A percentile compares a stretch with the other conserved stretches of the same genome.
phyloP scores from a whole-genome alignment of 1,140 invertebrate genomes.

The Pseudomyrmex flavicornis region DNA sequence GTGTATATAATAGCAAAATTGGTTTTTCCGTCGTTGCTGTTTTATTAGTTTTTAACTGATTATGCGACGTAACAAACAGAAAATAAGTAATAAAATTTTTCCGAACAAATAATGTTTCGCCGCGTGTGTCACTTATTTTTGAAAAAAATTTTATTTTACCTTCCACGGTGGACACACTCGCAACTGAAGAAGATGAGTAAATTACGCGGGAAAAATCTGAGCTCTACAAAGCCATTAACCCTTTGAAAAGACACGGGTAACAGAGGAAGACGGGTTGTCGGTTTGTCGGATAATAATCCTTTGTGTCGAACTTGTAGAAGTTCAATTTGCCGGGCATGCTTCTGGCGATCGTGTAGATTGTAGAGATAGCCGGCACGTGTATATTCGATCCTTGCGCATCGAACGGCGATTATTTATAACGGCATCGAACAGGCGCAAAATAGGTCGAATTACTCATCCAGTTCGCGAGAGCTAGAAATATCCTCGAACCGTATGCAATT shows the following conservation, averaged over 20 bases:
- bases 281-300: conserved; percentile 45
- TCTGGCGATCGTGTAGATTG: neutral
- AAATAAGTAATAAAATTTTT: too few species aligned
- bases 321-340: conserved; percentile 57
- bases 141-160: too few species aligned
- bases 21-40: too few species aligned
- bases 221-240: conserved; percentile 47
- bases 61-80: too few species aligned
- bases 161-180: neutral
- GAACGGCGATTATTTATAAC: conserved; percentile 52
- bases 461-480: neutral
- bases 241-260: neutral
- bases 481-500: neutral
- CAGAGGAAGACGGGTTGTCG: conserved; percentile 21
- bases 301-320: conserved; percentile 60
- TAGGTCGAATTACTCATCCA: conserved; percentile 26
- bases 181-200: too few species aligned
- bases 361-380: neutral
- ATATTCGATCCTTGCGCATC: conserved; percentile 25
- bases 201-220: too few species aligned
- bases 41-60: too few species aligned
- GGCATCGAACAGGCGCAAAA: conserved; percentile 4
- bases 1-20: too few species aligned
- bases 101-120: too few species aligned
- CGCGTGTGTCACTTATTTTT: too few species aligned